Conservation (phyloP, 2,797 vertebrate species). For the Philypnodon macrostomus region DNA sequence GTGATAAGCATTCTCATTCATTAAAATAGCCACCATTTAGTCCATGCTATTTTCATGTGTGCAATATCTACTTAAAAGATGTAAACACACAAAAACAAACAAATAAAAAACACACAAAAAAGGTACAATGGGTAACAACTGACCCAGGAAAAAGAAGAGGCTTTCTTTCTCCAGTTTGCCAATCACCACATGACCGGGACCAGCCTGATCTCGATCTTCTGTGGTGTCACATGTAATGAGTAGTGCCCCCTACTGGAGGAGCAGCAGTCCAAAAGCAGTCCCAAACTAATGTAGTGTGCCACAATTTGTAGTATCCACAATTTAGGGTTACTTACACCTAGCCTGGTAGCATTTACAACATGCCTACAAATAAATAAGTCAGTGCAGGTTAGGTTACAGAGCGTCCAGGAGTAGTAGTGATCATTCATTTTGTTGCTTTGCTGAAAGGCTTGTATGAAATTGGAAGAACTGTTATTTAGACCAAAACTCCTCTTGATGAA, state of each 20-base stretch:
- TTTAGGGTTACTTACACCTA: conserved; percentile 22
- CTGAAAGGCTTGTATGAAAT: conserved; percentile 39
- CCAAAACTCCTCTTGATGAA: conserved; percentile 16
- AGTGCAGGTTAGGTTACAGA: conserved; percentile 41
- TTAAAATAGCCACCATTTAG: conserved; percentile 23
- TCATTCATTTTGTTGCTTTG: conserved; percentile 1
- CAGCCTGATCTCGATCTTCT: conserved; percentile 27
- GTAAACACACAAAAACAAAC: conserved; percentile 55
- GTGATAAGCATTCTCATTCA: conserved; percentile 10
- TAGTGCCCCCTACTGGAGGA: conserved; percentile 23
- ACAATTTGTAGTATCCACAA: conserved; percentile 35
- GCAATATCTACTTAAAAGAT: conserved; percentile 29
- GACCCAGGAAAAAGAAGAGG: conserved; percentile 28
- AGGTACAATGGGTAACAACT: conserved; percentile 30
- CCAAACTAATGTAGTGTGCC: conserved; percentile 47
- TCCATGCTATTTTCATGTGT: conserved; percentile 19
- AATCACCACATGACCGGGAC: conserved; percentile 19
- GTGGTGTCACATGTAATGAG: conserved; percentile 23
- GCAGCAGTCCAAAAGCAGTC: conserved; percentile 58
- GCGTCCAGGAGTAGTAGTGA: conserved; percentile 51
- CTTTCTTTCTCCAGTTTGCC: conserved; percentile 30
- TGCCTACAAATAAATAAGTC: conserved; percentile 61
- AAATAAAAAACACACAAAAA: conserved; percentile 30
- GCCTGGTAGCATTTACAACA: conserved; percentile 37
- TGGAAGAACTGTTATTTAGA: conserved; percentile 47